phyloP scores from a whole-genome alignment of 1,140 invertebrate genomes.

The Papilio machaon region DNA sequence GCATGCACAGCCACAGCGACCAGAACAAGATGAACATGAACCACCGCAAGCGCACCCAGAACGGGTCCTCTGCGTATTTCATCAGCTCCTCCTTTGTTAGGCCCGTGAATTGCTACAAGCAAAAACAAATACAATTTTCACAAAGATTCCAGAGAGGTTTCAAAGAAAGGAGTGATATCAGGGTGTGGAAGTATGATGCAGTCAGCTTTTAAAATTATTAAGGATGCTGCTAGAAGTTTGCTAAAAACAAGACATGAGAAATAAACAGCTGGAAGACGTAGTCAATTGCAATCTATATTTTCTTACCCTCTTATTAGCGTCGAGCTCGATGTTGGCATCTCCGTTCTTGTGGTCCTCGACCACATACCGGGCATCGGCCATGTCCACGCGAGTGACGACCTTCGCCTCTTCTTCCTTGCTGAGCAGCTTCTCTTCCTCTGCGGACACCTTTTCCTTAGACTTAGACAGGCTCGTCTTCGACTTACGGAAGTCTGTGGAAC shows the following conservation, averaged over 20 bases:
- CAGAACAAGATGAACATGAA: constrained; percentile 93
- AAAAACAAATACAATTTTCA: constrained; percentile 7
- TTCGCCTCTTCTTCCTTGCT: constrained; percentile 82
- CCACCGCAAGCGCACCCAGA: constrained; percentile 94
- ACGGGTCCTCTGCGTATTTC: constrained; percentile 95
- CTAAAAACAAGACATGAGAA: too few relatives aligned
- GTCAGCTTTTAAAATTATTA: too few relatives aligned
- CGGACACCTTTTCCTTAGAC: constrained; percentile 85
- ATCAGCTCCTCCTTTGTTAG: constrained; percentile 95
- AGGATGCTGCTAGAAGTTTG: too few relatives aligned
- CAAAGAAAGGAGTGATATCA: background rate
- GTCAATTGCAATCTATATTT: background rate
- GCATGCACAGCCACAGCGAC: constrained; percentile 92
- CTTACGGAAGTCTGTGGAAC: constrained; percentile 60
- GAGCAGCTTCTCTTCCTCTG: constrained; percentile 83
- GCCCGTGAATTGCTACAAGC: constrained; percentile 86
- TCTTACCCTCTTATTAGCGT: constrained; percentile 83
- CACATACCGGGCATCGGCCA: constrained; percentile 87
- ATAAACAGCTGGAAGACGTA: too few relatives aligned
- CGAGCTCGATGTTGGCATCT: constrained; percentile 93
- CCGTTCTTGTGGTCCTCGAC: constrained; percentile 89
- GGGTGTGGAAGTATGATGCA: background rate
- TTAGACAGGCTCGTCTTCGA: constrained; percentile 69
- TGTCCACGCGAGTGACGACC: constrained; percentile 76
- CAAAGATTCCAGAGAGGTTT: too few relatives aligned